phyloP scores from a whole-genome alignment of 1,140 invertebrate species.

The Saccostrea cuccullata region DNA sequence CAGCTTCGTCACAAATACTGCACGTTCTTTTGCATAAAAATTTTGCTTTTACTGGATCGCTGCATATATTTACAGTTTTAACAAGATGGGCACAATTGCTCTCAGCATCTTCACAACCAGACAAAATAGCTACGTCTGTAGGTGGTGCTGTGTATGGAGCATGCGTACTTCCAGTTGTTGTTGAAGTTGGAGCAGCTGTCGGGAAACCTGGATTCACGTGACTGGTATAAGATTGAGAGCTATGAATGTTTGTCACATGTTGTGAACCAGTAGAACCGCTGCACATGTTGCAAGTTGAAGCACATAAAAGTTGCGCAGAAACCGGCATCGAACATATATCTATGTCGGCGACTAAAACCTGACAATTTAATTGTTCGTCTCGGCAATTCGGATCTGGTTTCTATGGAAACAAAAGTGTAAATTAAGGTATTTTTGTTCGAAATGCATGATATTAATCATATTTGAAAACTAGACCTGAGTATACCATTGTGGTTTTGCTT shows the following conservation, averaged over 20 bases:
- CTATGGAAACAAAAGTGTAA: not conserved
- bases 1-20: not conserved
- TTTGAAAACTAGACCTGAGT: too few relatives aligned
- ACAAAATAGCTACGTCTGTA: too few relatives aligned
- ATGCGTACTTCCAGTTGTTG: not conserved
- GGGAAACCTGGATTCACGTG: not conserved
- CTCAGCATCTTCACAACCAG: constrained; percentile 19
- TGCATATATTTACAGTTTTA: constrained; percentile 23
- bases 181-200: constrained; percentile 1
- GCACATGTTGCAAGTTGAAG: constrained; percentile 36
- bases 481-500: not conserved
- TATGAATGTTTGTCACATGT: not conserved
- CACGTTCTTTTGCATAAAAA: constrained; percentile 29
- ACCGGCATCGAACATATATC: constrained; percentile 26
- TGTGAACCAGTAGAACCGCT: not conserved
- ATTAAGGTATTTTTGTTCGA: too few relatives aligned
- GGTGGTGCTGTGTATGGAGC: constrained; percentile 21
- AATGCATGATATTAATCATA: too few relatives aligned
- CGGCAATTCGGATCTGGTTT: constrained; percentile 16
- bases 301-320: constrained; percentile 3
- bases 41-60: not conserved
- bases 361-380: constrained; percentile 16
- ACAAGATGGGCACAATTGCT: constrained; percentile 35
- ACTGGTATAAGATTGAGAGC: not conserved
- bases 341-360: constrained; percentile 32